Evolutionary conservation across 2,113 vertebrate genomes (phyloP), one percentile per base, ranked within the genome.

Genomic region (Laticauda colubrina): DNA sequence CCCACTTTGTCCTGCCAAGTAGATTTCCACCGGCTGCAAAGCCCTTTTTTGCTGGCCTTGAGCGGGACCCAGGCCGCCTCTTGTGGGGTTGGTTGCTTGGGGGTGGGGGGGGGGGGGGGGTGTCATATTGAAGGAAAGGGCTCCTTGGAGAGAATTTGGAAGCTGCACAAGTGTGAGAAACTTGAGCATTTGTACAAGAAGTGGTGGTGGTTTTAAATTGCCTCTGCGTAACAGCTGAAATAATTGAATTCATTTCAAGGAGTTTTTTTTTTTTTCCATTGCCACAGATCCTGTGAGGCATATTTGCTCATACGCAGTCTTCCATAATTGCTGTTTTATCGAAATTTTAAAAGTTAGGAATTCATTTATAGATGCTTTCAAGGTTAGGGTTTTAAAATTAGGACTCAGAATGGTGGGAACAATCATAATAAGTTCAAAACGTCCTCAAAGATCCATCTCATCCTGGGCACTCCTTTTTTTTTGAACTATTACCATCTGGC

Each of bases 1-100:
- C 57, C 64, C 43, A 0, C 43, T 0, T 8, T 29, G 11, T 45
- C 89, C 43, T 88, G 34, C 48, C 54, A 90, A 2, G 26, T n/a
- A 29, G 88, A 89, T 91, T 85, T 87, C 29, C 51, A 93, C 64
- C 88, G 90, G 24, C 89, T 81, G 91, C 90, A 54, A 59, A 12
- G 8, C 57, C 51, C 56, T 15, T 24, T 15, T 24, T 59, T 55
- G 39, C 48, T 69, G 34, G 88, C 88, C 88, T 91, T 92, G 26
- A 93, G n/a, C 85, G 91, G 1, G 0, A 51, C 39, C n/a, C 45
- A 85, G 93, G 2, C 2, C 43, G 0, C 9, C 0, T 34, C 2
- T 89, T 93, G 53, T 34, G 2, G 21, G 57, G 0, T 48, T 88
- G 39, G 12, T 21, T 10, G 14, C 53, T 87, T 90, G n/a, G n/a